phyloP scores from a whole-genome alignment of 2,797 vertebrate species.

The Phrynocephalus vlangalii region DNA sequence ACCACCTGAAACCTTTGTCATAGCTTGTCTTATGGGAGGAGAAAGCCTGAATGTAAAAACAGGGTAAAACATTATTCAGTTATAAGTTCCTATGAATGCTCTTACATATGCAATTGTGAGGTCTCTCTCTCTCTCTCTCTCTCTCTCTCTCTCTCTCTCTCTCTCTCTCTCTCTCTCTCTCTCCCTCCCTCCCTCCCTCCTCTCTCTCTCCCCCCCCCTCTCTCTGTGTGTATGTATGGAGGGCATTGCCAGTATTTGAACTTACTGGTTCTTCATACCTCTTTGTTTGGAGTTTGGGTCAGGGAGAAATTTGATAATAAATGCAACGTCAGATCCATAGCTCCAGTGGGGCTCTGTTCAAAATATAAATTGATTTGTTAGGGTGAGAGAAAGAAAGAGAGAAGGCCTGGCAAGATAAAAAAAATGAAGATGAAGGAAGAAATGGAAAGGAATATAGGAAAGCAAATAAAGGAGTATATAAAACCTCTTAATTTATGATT shows the following conservation, averaged over 20 bases:
- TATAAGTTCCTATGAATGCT: not conserved
- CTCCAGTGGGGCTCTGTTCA: not conserved
- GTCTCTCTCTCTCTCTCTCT: too few species aligned
- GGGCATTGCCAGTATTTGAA: too few species aligned
- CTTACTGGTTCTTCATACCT: too few species aligned
- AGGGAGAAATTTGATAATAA: not conserved
- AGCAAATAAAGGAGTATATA: slow-evolving; percentile 24
- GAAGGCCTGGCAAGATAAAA: slow-evolving; percentile 40
- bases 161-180: too few species aligned
- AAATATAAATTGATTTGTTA: not conserved
- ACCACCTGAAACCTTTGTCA: not conserved
- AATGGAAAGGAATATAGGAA: slow-evolving; percentile 48
- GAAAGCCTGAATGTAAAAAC: not conserved
- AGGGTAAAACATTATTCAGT: not conserved
- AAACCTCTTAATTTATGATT: slow-evolving; percentile 44
- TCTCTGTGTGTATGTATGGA: too few species aligned
- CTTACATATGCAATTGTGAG: not conserved
- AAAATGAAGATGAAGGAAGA: slow-evolving; percentile 48
- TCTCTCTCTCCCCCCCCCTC: too few species aligned
- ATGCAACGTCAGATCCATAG: not conserved
- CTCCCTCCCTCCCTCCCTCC: too few species aligned
- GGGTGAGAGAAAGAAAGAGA: slow-evolving; percentile 47
- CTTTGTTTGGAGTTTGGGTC: not conserved
- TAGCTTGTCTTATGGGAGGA: not conserved
- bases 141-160: too few species aligned